Evolutionary conservation across 2,888 invertebrate species (phyloP).

Genomic region (Ectobius pallidus): DNA sequence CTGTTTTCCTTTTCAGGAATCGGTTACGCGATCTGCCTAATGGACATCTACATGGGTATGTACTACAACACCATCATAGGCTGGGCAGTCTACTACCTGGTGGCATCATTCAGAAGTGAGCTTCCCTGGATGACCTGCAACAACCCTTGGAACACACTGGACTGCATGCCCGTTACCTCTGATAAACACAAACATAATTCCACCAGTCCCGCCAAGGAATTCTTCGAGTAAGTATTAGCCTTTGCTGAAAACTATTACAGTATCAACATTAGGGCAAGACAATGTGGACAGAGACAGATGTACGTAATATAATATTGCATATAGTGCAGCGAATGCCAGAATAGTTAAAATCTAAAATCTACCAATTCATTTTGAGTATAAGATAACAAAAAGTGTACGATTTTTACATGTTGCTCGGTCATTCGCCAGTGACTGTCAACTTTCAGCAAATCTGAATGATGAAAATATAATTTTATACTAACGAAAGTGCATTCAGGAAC

Average conservation of each 20-base stretch:
- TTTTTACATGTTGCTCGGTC: no score
- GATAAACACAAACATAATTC: conserved; percentile 55
- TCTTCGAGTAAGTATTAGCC: conserved; percentile 82
- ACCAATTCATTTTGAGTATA: no score
- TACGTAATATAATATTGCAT: no score
- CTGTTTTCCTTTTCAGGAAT: conserved; percentile 82
- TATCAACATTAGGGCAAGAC: no score
- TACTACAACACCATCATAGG: conserved; percentile 98
- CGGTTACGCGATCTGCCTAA: conserved; percentile 94
- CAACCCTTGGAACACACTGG: conserved; percentile 84
- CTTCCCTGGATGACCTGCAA: conserved; percentile 88
- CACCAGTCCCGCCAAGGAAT: conserved; percentile 84
- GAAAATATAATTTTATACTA: no score
- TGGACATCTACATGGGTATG: conserved; percentile 95
- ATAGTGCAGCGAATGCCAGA: no score
- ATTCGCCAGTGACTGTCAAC: no score
- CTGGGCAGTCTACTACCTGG: conserved; percentile 91
- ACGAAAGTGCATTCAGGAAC: no score
- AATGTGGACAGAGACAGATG: no score
- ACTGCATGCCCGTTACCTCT: conserved; percentile 71
- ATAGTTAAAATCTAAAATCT: no score
- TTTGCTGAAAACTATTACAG: conserved; percentile 30
- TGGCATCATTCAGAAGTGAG: conserved; percentile 79
- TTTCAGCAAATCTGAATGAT: no score
- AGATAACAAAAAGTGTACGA: no score